Conservation (phyloP, 23 tunicate species). For the Styela clava region DNA sequence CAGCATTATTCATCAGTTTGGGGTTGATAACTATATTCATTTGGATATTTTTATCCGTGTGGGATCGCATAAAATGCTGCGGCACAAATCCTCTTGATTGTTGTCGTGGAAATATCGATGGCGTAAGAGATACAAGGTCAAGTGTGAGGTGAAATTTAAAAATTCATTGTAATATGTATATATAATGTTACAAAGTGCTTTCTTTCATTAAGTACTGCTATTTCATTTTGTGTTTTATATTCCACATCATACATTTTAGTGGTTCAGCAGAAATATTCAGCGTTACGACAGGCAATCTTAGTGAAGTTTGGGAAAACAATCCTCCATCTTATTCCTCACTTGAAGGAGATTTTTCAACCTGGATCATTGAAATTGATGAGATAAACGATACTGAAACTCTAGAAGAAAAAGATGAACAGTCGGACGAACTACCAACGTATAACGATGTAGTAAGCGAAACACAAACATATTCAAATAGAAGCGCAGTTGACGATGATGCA, state of each 20-base stretch:
- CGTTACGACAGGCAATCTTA: not conserved
- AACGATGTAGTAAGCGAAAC: not conserved
- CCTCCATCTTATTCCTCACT: slow-evolving; percentile 10
- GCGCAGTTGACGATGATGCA: not conserved
- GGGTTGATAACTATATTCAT: not conserved
- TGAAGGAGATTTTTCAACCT: not conserved
- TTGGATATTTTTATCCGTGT: not conserved
- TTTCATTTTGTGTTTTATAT: no score
- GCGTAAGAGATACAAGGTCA: not conserved
- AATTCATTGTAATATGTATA: no score
- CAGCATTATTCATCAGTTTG: not conserved
- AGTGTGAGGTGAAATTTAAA: not conserved
- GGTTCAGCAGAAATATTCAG: not conserved
- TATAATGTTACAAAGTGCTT: no score
- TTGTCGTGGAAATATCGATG: not conserved
- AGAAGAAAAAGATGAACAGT: not conserved
- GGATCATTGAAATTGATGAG: not conserved
- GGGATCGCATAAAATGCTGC: not conserved
- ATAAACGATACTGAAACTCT: not conserved
- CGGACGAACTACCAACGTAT: slow-evolving; percentile 10
- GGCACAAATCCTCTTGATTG: not conserved
- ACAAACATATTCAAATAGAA: not conserved
- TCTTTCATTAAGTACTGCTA: no score
- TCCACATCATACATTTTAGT: no score
- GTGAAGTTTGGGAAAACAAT: slow-evolving; percentile 2